phyloP scores from a whole-genome alignment of 2,797 vertebrate species.

The Coluber constrictor region DNA sequence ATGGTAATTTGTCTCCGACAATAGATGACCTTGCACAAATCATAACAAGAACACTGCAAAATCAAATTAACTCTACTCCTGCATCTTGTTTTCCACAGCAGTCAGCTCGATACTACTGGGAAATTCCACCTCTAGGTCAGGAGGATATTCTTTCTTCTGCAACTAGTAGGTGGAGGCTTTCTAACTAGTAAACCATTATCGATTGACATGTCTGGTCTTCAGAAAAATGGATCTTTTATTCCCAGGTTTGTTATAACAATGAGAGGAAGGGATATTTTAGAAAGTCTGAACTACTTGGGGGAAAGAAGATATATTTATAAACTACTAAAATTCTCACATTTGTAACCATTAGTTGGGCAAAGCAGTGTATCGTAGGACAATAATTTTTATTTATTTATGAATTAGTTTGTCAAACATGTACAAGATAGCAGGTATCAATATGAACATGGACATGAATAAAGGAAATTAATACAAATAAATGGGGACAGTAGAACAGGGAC shows the following conservation, averaged over 20 bases:
- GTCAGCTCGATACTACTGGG: neutral
- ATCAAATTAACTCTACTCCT: neutral
- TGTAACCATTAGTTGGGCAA: neutral
- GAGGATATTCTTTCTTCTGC: neutral
- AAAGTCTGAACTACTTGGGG: neutral
- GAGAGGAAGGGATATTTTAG: neutral
- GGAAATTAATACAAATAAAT: too few species aligned
- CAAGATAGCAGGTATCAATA: too few species aligned
- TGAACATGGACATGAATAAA: too few species aligned
- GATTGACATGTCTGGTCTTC: neutral
- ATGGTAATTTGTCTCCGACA: neutral
- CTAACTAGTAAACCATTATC: neutral
- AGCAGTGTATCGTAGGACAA: neutral
- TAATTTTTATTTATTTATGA: neutral
- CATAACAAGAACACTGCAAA: neutral
- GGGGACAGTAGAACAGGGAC: too few species aligned
- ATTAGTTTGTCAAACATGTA: too few species aligned
- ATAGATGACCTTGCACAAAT: neutral
- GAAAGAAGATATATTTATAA: neutral
- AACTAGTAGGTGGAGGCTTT: neutral
- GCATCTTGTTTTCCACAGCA: neutral
- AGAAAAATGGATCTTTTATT: neutral
- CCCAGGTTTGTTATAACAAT: neutral
- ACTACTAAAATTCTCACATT: neutral
- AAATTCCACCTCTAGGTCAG: neutral